These are phyloP conservation scores for Scaptomyza graminum DNA, from an alignment of 1,140 invertebrate species.

Conservation along the genomic window DNA sequence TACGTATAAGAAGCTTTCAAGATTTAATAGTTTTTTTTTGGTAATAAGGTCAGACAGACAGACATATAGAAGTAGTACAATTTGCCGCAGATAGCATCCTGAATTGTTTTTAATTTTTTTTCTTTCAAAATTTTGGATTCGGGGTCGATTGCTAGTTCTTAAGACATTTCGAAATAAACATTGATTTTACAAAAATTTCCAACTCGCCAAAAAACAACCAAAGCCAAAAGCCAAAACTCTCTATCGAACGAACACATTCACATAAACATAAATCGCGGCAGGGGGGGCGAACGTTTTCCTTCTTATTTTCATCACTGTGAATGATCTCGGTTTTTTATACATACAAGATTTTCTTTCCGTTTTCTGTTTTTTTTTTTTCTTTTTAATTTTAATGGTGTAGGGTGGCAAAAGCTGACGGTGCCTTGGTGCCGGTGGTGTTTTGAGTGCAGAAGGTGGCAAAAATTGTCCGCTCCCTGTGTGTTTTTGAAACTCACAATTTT, in stretches of 20 bases:
- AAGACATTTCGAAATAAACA: too few relatives aligned
- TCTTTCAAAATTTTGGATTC: too few relatives aligned
- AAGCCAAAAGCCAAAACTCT: too few relatives aligned
- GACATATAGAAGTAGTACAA: too few relatives aligned
- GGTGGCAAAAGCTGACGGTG: constrained; percentile 43
- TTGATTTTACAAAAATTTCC: too few relatives aligned
- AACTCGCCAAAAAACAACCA: too few relatives aligned
- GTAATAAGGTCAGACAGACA: too few relatives aligned
- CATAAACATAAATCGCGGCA: constrained; percentile 23
- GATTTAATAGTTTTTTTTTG: too few relatives aligned
- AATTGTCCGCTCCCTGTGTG: constrained; percentile 42
- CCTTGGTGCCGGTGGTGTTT: constrained; percentile 9
- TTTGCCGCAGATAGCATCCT: too few relatives aligned
- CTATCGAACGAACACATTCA: constrained; percentile 2
- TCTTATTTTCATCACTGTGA: constrained; percentile 48
- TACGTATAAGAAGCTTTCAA: too few relatives aligned
- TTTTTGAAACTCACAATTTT: constrained; percentile 37
- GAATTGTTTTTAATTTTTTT: too few relatives aligned
- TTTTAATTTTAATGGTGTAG: constrained; percentile 59
- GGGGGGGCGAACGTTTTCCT: constrained; percentile 22
- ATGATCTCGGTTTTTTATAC: constrained; percentile 61
- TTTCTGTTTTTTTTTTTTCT: constrained; percentile 47
- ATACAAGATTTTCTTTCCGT: constrained; percentile 50
- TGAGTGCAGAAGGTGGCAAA: constrained; percentile 56
- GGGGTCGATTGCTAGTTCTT: too few relatives aligned